Evolutionary conservation across 2,797 vertebrate species (phyloP).

Genomic region (Dipus sagitta): DNA sequence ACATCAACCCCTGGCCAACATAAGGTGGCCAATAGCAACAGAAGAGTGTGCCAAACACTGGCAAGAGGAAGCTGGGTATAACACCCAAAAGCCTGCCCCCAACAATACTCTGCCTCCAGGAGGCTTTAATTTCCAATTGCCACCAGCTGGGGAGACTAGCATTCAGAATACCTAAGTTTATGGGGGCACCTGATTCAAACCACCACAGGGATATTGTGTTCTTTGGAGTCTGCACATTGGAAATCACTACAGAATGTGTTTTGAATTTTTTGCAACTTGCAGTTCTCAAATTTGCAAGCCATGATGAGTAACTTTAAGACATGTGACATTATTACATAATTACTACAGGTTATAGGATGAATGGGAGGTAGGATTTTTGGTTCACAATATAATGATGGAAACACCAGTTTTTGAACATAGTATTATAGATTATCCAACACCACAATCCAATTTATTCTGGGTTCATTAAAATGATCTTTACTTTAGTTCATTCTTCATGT

Average conservation of each 20-base stretch:
- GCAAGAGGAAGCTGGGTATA: too few species aligned
- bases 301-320: constrained; percentile 20
- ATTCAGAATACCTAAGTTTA: too few species aligned
- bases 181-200: too few species aligned
- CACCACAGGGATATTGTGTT: not conserved
- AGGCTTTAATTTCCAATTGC: too few species aligned
- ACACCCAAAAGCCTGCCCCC: too few species aligned
- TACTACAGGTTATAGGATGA: not conserved
- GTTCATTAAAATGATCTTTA: not conserved
- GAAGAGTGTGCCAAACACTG: too few species aligned
- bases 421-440: not conserved
- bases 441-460: not conserved
- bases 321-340: constrained; percentile 23
- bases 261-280: not conserved
- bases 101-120: too few species aligned
- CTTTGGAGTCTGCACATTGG: not conserved
- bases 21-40: too few species aligned
- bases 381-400: constrained; percentile 4
- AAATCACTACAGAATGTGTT: not conserved
- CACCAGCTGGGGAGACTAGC: too few species aligned
- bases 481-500: not conserved
- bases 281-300: not conserved
- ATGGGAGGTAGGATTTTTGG: not conserved
- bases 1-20: too few species aligned
- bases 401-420: constrained; percentile 29